Evolutionary conservation across 2,888 invertebrate species (phyloP).

Genomic region (Rhagophthalmus giganteus): DNA sequence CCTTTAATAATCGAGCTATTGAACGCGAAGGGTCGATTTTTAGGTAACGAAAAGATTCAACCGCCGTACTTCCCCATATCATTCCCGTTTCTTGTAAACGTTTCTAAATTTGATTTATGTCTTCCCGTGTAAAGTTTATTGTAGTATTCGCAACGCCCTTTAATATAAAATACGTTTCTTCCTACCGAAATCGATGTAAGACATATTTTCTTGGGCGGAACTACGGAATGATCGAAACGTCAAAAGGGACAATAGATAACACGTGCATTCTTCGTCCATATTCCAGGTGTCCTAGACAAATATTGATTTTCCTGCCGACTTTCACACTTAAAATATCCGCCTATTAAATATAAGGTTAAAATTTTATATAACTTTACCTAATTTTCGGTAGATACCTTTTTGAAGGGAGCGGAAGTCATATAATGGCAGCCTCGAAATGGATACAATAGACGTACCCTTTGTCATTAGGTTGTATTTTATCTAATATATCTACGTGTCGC

Average conservation of each 20-base stretch:
- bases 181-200: constrained; percentile 7
- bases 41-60: constrained; percentile 20
- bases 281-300: constrained; percentile 37
- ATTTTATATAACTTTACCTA: constrained; percentile 29
- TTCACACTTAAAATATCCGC: constrained; percentile 26
- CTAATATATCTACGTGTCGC: constrained; percentile 14
- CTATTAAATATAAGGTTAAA: constrained; percentile 21
- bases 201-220: constrained; percentile 27
- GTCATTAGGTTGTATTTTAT: constrained; percentile 10
- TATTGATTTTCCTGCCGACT: constrained; percentile 41
- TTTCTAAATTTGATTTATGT: constrained; percentile 28
- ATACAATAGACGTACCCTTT: constrained; percentile 7
- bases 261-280: constrained; percentile 29
- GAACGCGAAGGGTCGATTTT: too few relatives aligned
- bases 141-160: constrained; percentile 10
- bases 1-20: too few relatives aligned
- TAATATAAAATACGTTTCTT: constrained; percentile 9
- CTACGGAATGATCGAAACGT: constrained; percentile 24
- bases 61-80: constrained; percentile 29
- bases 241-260: constrained; percentile 27
- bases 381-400: constrained; percentile 11
- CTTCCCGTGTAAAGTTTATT: constrained; percentile 14
- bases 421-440: constrained; percentile 8
- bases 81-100: constrained; percentile 22
- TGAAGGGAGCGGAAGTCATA: constrained; percentile 21